These are phyloP conservation scores for Clarias fuscus DNA, from an alignment of 2,797 vertebrate genomes.

Conservation along the genomic window DNA sequence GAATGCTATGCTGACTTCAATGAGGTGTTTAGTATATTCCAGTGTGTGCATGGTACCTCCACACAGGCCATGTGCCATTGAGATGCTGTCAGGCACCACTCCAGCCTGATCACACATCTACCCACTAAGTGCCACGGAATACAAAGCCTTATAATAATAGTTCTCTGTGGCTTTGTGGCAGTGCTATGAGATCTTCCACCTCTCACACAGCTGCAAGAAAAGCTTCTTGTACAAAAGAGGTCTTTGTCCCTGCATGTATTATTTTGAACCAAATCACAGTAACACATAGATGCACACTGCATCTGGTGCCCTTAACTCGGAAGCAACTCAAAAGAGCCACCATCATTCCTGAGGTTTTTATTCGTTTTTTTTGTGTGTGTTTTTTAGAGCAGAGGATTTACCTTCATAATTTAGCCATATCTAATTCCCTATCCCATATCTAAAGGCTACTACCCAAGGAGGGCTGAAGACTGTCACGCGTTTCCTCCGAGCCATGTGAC, in stretches of 20 bases:
- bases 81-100: background rate
- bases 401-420: too few relatives aligned
- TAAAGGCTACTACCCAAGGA: too few relatives aligned
- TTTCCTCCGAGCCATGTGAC: too few relatives aligned
- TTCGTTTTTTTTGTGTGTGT: too few relatives aligned
- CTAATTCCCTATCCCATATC: too few relatives aligned
- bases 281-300: background rate
- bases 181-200: background rate
- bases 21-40: slow-evolving; percentile 3
- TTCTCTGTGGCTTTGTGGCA: background rate
- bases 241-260: background rate
- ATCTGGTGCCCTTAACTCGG: too few relatives aligned
- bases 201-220: background rate
- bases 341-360: background rate
- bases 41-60: background rate
- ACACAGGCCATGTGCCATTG: background rate
- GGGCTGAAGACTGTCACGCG: too few relatives aligned
- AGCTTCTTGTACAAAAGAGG: background rate
- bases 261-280: background rate
- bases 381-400: too few relatives aligned
- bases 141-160: background rate
- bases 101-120: slow-evolving; percentile 3
- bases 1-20: background rate
- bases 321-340: background rate
- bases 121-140: background rate